Base-by-base conservation (phyloP, 1,140 invertebrate genomes). In the Akabosia matsudoensis region DNA sequence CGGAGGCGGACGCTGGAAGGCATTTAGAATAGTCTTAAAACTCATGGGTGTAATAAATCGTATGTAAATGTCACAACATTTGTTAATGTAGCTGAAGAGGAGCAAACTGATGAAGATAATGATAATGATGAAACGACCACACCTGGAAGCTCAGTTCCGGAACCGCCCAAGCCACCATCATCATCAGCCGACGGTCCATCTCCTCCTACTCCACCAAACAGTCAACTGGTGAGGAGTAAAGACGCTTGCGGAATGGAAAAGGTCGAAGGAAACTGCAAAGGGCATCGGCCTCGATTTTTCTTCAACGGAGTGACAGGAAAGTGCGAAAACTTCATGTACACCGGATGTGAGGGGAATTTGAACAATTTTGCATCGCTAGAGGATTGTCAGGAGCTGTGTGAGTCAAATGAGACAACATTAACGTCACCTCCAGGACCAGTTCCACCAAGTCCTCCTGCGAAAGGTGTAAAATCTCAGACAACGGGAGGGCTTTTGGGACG, bases 251-350 rank as follows among this genome's bases (percentile, higher is more conserved):
- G 30, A 33, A 45, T 78, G 28, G 51, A 67, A 7, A 61, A 54
- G 34, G 37, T 33, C 18, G 31, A 37, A 0, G 81, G 81, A 51
- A 67, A 54, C 26, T 82, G 82, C 67, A 75, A 76, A 51, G 82
- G 75, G 10, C 37, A 13, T 51, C 79, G 81, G 22, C 74, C 54
- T 34, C 71, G 76, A 16, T 82, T 75, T 51, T 82, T 75, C 71
- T 82, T 70, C 75, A 81, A 80, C 54, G 74, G 33, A 18, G 73
- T 73, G 13, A 78, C 78, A 0, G 18, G 64, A 14, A 76, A 33
- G 4, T 96, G 94, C 82, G 85, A 88, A 80, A 88, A 89, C 78
- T 96, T 96, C 83, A 90, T 90, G 76, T 96, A 93, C 82, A 91
- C 91, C 18, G 92, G 93, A 2, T 95, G 92, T 82, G 89, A 88